Conservation (phyloP, 2,797 vertebrate species). For the Macroramphosus scolopax region DNA sequence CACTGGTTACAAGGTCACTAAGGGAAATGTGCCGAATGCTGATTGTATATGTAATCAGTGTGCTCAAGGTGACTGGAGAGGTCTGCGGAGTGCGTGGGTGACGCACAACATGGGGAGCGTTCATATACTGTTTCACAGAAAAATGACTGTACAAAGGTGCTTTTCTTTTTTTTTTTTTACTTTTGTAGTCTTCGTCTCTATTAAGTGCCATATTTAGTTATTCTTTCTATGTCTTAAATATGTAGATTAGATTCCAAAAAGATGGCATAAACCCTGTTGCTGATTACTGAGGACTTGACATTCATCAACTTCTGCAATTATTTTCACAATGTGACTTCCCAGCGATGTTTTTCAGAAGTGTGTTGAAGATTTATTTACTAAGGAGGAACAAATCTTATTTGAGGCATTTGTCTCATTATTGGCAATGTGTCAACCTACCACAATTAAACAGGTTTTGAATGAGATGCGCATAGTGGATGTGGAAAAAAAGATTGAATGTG, state of each 20-base stretch:
- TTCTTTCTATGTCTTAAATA: constrained; percentile 16
- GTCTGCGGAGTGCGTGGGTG: constrained; percentile 54
- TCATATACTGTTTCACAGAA: constrained; percentile 40
- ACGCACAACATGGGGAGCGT: constrained; percentile 30
- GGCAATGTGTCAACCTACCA: constrained; percentile 30
- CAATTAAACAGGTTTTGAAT: constrained; percentile 46
- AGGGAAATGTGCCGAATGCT: constrained; percentile 51
- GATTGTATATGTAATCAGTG: constrained; percentile 54
- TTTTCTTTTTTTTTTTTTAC: constrained; percentile 53
- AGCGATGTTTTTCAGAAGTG: constrained; percentile 11
- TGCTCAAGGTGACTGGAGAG: constrained; percentile 61
- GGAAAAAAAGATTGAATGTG: constrained; percentile 51
- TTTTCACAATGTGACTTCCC: constrained; percentile 15
- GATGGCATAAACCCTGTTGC: constrained; percentile 24
- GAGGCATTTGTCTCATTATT: constrained; percentile 28
- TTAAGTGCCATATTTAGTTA: constrained; percentile 5
- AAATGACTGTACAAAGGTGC: constrained; percentile 33
- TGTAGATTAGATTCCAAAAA: constrained; percentile 20
- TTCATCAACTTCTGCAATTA: constrained; percentile 33
- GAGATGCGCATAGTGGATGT: constrained; percentile 35
- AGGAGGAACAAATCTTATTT: constrained; percentile 14
- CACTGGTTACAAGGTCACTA: constrained; percentile 55
- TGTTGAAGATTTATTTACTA: constrained; percentile 17
- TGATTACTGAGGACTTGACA: constrained; percentile 26
- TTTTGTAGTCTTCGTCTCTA: constrained; percentile 35